phyloP scores from a whole-genome alignment of 2,113 vertebrate species.

The Sylvietta virens region DNA sequence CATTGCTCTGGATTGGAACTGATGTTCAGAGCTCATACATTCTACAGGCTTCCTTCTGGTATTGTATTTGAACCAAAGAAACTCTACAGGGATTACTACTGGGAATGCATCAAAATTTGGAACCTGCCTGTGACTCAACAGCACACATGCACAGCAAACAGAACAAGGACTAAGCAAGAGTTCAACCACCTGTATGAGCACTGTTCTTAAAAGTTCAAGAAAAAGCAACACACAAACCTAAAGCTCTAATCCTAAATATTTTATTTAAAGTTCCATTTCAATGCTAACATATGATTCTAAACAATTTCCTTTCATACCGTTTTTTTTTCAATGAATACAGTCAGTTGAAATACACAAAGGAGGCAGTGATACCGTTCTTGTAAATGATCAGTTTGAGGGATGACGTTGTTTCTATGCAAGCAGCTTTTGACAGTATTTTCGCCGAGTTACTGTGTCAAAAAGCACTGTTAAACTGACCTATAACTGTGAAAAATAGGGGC shows the following conservation, averaged over 20 bases:
- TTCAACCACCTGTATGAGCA: neutral
- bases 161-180: neutral
- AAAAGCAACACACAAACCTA: neutral
- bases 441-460: neutral
- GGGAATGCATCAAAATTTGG: neutral
- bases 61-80: neutral
- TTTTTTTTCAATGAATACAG: neutral
- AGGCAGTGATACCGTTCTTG: fast-evolving
- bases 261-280: neutral
- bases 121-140: neutral
- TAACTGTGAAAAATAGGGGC: fast-evolving
- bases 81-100: neutral
- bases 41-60: neutral
- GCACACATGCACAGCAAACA: neutral
- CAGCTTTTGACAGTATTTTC: neutral
- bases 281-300: neutral
- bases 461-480: neutral
- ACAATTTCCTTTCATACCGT: neutral
- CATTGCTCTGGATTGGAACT: neutral
- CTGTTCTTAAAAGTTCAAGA: neutral
- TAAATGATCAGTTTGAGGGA: fast-evolving
- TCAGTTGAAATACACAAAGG: neutral
- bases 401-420: fast-evolving
- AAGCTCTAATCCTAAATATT: neutral
- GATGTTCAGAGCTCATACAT: fast-evolving